A percentile compares a stretch with the other conserved stretches of the same genome.
Conservation (phyloP, 2,113 vertebrate genomes). For the Stigmatopora nigra region DNA sequence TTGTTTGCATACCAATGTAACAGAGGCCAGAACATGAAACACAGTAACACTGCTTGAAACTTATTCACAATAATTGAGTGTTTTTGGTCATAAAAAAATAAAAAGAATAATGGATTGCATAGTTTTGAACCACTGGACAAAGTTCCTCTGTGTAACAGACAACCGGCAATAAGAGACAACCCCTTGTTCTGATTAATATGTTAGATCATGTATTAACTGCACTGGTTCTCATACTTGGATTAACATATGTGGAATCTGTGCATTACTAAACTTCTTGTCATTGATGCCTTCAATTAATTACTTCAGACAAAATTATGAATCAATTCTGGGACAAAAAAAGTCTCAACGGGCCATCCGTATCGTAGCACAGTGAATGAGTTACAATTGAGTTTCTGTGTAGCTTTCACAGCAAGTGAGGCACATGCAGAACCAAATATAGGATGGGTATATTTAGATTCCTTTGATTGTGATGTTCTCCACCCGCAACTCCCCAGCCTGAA, state of each 20-base stretch:
- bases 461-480: conserved; percentile 49
- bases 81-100: too few species aligned
- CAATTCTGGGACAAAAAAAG: conserved; percentile 16
- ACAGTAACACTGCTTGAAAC: too few species aligned
- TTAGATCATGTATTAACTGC: too few species aligned
- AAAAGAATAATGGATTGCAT: too few species aligned
- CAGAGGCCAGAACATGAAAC: too few species aligned
- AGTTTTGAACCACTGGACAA: too few species aligned
- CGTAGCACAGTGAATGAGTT: conserved; percentile 31
- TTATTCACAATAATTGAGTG: too few species aligned
- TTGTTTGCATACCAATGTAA: too few species aligned
- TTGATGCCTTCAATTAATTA: conserved; percentile 1
- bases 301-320: conserved; percentile 27
- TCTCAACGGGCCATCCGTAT: conserved; percentile 6
- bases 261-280: not conserved
- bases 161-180: too few species aligned
- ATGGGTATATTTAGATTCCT: conserved; percentile 58
- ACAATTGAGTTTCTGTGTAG: conserved; percentile 35
- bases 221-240: not conserved
- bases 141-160: too few species aligned
- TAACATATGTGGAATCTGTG: not conserved
- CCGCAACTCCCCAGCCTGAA: conserved; percentile 17
- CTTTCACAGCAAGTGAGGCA: conserved; percentile 48
- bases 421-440: conserved; percentile 42
- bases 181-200: too few species aligned